Base-by-base conservation (phyloP, 2,797 vertebrate genomes). In the Hirundo rustica region DNA sequence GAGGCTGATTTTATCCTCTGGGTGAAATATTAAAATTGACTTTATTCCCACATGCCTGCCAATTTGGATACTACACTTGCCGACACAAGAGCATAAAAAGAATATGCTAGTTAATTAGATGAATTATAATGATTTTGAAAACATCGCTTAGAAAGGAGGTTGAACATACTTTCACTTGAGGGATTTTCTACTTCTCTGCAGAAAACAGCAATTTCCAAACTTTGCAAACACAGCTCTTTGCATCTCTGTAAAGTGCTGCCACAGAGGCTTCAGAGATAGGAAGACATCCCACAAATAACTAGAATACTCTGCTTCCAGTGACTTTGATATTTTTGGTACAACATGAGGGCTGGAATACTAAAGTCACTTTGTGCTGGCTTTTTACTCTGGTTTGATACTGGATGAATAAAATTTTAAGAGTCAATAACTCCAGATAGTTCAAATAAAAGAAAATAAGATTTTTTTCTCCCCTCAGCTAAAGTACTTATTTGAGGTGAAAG, bases 111-210 rank as follows among this genome's bases (percentile, higher is more conserved):
- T 44, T 85, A 92, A 85, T 96, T 90, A 92, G 66, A 64, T 53
- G 6, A 89, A 92, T 84, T 85, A 84, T 26, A 83, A 88, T 32
- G 18, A 91, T 60, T 84, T 77, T 54, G 32, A 93, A 95, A 95
- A 95, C 18, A 55, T 73, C 5, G 13, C 51, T 85, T 67, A 70
- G 40, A 67, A 81, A 94, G 45, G 53, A 92, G 38, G 38, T 47
- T 87, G 67, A 93, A 82, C 36, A 44, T 1, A 2, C 21, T 79
- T 92, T 65, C 30, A 88, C 74, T 91, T 50, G 45, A 83, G 42
- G 60, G 65, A 89, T 77, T 93, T 89, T 42, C 50, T 77, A 22
- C n/a, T 82, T 65, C 53, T 74, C 47, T 65, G 48, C 55, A 92
- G 89, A 91, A 94, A 42, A 13, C 0, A 1, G 44, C 25, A 11